Conservation (phyloP, 2,113 vertebrate species). For the Sturnira hondurensis region DNA sequence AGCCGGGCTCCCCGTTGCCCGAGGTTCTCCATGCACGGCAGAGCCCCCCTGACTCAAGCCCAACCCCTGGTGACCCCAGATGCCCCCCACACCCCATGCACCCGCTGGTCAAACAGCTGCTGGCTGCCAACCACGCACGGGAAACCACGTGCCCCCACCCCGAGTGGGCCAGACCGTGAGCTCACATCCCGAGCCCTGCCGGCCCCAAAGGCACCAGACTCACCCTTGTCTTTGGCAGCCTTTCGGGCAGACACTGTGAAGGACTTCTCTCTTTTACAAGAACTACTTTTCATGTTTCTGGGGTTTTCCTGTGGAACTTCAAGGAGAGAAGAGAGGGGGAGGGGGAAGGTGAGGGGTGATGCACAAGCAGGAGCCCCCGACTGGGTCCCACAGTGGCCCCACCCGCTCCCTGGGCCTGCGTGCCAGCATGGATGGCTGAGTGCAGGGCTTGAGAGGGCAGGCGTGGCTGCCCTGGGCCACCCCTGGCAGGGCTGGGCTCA, state of each 20-base stretch:
- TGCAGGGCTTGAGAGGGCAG: no score
- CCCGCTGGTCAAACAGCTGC: rapidly evolving
- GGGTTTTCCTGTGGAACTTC: constrained; percentile 54
- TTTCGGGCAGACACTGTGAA: background rate
- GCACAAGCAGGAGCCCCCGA: rapidly evolving
- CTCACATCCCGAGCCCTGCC: background rate
- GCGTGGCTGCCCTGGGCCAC: background rate
- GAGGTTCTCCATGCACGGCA: background rate
- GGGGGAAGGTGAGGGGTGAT: background rate
- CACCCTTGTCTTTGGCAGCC: constrained; percentile 60
- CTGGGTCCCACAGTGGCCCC: background rate
- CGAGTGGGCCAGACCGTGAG: rapidly evolving
- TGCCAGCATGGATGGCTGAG: rapidly evolving
- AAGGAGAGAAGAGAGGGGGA: background rate
- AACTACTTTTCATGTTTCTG: background rate
- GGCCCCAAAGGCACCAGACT: rapidly evolving
- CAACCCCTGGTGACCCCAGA: background rate
- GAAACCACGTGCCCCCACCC: background rate
- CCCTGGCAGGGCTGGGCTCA: background rate
- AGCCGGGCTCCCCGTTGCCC: background rate
- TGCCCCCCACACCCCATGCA: background rate
- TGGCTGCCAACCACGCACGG: background rate
- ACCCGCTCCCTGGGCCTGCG: background rate
- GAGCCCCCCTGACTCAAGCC: background rate
- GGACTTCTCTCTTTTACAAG: constrained; percentile 23